Conservation (phyloP, 1,140 invertebrate genomes). For the Akabosia matsudoensis region DNA sequence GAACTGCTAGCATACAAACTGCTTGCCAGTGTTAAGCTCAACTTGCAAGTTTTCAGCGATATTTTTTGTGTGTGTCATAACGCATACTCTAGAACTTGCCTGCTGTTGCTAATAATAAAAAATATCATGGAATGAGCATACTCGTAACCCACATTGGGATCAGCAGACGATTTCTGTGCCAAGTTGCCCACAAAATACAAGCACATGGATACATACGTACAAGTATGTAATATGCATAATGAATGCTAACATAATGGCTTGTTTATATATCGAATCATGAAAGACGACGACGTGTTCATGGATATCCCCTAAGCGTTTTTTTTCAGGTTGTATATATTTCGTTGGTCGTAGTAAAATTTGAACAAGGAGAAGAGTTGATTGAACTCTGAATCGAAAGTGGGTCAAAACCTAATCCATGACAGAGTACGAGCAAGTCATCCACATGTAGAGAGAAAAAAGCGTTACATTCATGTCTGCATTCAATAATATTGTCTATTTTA, state of each 20-base stretch:
- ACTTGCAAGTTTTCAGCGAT: neutral
- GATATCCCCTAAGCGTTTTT: neutral
- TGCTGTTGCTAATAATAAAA: neutral
- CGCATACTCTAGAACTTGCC: neutral
- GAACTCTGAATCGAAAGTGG: slow-evolving; percentile 43
- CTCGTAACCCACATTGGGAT: neutral
- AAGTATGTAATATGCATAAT: neutral
- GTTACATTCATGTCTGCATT: neutral
- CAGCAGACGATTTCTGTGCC: neutral
- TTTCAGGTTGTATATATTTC: neutral
- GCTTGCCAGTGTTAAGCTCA: neutral
- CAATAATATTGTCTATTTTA: neutral
- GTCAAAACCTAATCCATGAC: slow-evolving; percentile 33
- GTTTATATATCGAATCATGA: slow-evolving; percentile 12
- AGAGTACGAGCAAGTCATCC: slow-evolving; percentile 17
- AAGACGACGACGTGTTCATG: neutral
- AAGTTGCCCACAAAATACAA: neutral
- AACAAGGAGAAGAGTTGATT: slow-evolving; percentile 39
- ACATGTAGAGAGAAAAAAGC: neutral
- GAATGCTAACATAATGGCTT: neutral
- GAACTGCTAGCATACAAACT: too few species aligned
- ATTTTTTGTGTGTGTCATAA: neutral
- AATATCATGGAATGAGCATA: neutral
- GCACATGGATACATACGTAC: neutral
- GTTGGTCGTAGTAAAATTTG: slow-evolving; percentile 26